Evolutionary conservation across 2,888 invertebrate genomes (phyloP).

Genomic region (Polyploca ridens): DNA sequence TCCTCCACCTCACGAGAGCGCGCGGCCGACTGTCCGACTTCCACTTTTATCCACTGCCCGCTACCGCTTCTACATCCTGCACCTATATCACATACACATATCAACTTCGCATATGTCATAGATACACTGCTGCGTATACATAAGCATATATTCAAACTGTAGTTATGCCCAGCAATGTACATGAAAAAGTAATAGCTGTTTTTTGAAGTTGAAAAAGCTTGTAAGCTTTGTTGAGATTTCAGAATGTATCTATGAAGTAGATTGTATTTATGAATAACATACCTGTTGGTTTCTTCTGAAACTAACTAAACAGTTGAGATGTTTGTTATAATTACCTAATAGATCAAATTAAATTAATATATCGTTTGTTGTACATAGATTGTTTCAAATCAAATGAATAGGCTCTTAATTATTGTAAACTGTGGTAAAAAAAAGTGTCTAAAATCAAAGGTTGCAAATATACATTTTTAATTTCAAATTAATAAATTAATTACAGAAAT

Average conservation of each 20-base stretch:
- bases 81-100: neutral
- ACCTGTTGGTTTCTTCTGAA: neutral
- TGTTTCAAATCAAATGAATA: no score
- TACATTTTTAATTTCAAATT: no score
- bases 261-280: neutral
- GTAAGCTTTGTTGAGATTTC: no score
- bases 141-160: neutral
- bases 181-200: neutral
- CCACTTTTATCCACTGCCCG: neutral
- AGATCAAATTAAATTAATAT: no score
- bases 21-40: conserved; percentile 48
- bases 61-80: neutral
- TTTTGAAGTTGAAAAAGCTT: neutral
- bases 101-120: neutral
- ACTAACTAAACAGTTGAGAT: neutral
- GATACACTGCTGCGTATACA: neutral
- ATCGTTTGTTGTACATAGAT: no score
- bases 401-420: no score
- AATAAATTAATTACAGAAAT: no score
- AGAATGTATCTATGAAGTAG: no score
- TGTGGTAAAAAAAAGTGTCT: no score
- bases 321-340: no score
- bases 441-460: no score
- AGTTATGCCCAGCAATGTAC: neutral
- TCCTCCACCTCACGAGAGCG: conserved; percentile 36